Conservation (phyloP, 2,797 vertebrate species). For the Hydrophis major region DNA sequence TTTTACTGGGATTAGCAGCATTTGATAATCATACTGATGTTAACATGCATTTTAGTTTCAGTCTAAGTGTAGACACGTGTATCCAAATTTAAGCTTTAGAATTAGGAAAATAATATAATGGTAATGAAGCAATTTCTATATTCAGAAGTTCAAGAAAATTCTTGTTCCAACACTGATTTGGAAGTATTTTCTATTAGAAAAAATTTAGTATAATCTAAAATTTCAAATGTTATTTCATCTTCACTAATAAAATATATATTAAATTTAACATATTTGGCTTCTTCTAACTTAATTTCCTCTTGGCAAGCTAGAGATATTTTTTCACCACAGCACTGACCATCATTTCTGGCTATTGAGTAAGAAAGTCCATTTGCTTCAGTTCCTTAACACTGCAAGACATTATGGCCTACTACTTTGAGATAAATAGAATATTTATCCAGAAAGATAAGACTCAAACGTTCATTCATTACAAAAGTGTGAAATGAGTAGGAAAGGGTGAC, state of each 20-base stretch:
- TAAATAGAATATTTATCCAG: constrained; percentile 40
- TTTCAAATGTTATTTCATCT: not conserved
- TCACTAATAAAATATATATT: not conserved
- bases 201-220: not conserved
- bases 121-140: not conserved
- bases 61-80: not conserved
- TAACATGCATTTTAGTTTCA: not conserved
- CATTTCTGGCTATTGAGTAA: constrained; percentile 35
- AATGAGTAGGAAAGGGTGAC: constrained; percentile 29
- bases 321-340: constrained; percentile 35
- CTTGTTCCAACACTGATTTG: too few species aligned
- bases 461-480: constrained; percentile 41
- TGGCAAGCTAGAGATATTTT: not conserved
- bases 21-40: not conserved
- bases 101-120: not conserved
- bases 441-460: constrained; percentile 40
- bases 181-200: not conserved
- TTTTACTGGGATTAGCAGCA: not conserved
- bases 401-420: constrained; percentile 36
- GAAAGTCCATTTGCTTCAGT: constrained; percentile 50
- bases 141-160: not conserved
- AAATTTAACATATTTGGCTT: not conserved
- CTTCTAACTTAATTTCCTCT: not conserved
- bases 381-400: constrained; percentile 38
- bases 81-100: not conserved